A percentile compares a stretch with the other conserved stretches of the same genome.
These are phyloP conservation scores for Flexamia atlantica DNA, from an alignment of 2,888 invertebrate genomes.

Conservation along the genomic window DNA sequence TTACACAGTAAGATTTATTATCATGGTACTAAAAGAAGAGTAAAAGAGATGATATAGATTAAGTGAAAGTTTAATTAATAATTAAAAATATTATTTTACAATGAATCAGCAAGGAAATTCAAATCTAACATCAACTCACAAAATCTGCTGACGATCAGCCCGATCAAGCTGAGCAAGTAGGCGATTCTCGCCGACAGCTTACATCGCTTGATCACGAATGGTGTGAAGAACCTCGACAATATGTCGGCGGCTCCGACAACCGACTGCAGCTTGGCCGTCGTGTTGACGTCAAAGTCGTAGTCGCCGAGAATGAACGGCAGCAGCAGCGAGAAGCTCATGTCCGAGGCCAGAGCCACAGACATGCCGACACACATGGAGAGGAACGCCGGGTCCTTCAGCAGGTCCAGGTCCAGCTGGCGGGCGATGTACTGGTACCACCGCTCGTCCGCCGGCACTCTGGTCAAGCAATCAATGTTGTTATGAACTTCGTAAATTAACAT, in stretches of 20 bases:
- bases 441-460: not conserved
- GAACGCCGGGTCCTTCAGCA: slow-evolving; percentile 83
- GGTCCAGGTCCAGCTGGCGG: slow-evolving; percentile 81
- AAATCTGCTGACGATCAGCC: slow-evolving; percentile 80
- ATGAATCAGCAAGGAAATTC: too few species aligned
- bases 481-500: too few species aligned
- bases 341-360: slow-evolving; percentile 83
- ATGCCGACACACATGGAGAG: slow-evolving; percentile 83
- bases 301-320: slow-evolving; percentile 83
- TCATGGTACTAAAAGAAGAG: too few species aligned
- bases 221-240: slow-evolving; percentile 76
- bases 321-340: slow-evolving; percentile 83
- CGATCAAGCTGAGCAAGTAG: slow-evolving; percentile 80
- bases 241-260: slow-evolving; percentile 78
- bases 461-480: too few species aligned
- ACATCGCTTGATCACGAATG: slow-evolving; percentile 82
- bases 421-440: slow-evolving; percentile 72
- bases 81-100: too few species aligned
- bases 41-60: too few species aligned
- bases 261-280: slow-evolving; percentile 82
- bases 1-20: too few species aligned
- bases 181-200: slow-evolving; percentile 80
- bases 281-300: slow-evolving; percentile 78
- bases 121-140: slow-evolving; percentile 82
- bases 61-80: too few species aligned